Conservation (phyloP, 2,888 invertebrate species). For the Euzetes globulus region DNA sequence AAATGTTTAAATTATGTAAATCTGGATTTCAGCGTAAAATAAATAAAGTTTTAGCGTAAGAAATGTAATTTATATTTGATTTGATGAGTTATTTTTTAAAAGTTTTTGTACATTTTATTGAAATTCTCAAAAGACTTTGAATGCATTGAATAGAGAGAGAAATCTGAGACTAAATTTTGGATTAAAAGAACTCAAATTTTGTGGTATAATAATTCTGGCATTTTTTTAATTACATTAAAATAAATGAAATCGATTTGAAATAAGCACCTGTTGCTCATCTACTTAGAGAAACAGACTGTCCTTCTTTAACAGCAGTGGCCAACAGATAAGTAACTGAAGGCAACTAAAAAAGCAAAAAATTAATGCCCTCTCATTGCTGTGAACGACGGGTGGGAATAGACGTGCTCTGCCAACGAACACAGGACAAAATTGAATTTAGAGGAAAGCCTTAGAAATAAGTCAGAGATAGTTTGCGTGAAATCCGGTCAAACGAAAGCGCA, state of each 20-base stretch:
- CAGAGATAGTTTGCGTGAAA: neutral
- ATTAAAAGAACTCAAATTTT: too few relatives aligned
- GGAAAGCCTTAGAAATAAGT: neutral
- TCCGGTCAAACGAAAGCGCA: slow-evolving; percentile 11
- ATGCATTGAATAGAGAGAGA: neutral
- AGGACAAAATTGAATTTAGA: neutral
- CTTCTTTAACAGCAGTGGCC: neutral
- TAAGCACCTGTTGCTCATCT: slow-evolving; percentile 10
- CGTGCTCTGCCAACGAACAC: neutral
- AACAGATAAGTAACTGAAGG: slow-evolving; percentile 19
- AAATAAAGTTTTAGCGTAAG: neutral
- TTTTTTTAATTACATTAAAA: neutral
- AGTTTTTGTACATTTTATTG: neutral
- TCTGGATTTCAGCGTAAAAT: neutral
- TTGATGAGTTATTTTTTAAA: neutral
- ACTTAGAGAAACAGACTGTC: neutral
- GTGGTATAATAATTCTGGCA: too few relatives aligned
- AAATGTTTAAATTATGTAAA: slow-evolving; percentile 13
- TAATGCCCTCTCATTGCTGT: neutral
- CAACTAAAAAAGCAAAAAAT: neutral
- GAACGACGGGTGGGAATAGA: slow-evolving; percentile 15
- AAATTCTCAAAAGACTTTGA: neutral
- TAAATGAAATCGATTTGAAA: slow-evolving; percentile 12
- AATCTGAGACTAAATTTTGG: too few relatives aligned
- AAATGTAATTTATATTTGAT: neutral